Base-by-base conservation (phyloP, 2,797 vertebrate species). In the Lutjanus argentimaculatus region DNA sequence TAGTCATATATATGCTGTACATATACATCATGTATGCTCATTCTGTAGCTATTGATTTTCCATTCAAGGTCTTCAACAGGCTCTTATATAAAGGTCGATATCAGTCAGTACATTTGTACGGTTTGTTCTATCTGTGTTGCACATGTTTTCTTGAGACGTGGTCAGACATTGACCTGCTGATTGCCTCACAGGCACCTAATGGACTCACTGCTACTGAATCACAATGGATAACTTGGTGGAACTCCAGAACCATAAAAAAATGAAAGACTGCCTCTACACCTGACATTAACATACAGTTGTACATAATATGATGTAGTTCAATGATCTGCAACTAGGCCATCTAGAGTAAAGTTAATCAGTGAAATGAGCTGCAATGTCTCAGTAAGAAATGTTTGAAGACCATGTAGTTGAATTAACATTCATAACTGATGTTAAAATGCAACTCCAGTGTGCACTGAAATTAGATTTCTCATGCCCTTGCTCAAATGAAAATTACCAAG, bases 351-450 rank as follows among this genome's bases (percentile, higher is more conserved):
- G 14, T 67, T 36, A 30, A 67, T 79, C 22, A 22, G 19, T 59
- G 19, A 67, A 67, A 67, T 61, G 22, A 52, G 40, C 21, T n/a
- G 6, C 36, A 22, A 45, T 72, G 55, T 8, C 57, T 69, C 40
- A 8, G 10, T 12, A 21, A 45, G 22, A 69, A 36, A 46, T 4
- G 19, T 46, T 30, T 52, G 57, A n/a, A 19, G 6, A 43, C 15
- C 14, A 9, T 57, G 19, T 64, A 30, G 52, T 2, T 71, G 53
- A 66, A 65, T 30, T 8, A 2, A 72, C 8, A 3, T 58, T 67
- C 16, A 59, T 66, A 72, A 9, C 13, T 66, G 55, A 36, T 21
- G 61, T 72, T 61, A 72, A 65, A 61, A 72, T 66, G 36, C 36
- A n/a, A 9, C 68, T 59, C 36, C 36, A 46, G 13, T 52, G 16